phyloP scores from a whole-genome alignment of 2,113 vertebrate genomes.

The Lates calcarifer region DNA sequence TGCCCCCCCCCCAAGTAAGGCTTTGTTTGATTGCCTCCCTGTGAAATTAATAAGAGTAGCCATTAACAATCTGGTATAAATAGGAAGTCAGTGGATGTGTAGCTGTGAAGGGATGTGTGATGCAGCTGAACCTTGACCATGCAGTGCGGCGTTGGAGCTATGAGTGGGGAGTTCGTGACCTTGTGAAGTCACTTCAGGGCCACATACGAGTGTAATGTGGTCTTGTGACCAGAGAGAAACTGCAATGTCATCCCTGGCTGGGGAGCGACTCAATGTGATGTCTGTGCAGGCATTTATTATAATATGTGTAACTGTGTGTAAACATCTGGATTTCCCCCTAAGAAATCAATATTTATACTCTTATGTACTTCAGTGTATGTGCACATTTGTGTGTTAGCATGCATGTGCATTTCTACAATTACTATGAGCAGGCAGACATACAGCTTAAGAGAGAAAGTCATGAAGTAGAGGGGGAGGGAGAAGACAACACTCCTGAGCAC shows the following conservation, averaged over 20 bases:
- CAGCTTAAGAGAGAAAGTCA: slow-evolving; percentile 48
- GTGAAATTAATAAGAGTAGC: slow-evolving; percentile 72
- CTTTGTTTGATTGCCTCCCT: slow-evolving; percentile 71
- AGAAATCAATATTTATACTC: slow-evolving; percentile 24
- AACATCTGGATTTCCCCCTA: slow-evolving; percentile 3
- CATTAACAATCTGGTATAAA: slow-evolving; percentile 69
- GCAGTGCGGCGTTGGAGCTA: slow-evolving; percentile 25
- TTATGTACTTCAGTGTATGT: slow-evolving; percentile 7
- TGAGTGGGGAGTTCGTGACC: slow-evolving; percentile 47
- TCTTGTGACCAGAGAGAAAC: slow-evolving; percentile 52
- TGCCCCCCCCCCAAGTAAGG: slow-evolving; percentile 41
- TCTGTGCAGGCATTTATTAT: neutral
- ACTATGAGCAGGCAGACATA: slow-evolving; percentile 43
- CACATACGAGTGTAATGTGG: slow-evolving; percentile 32
- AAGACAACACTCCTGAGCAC: slow-evolving; percentile 71
- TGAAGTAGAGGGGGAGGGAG: slow-evolving; percentile 13
- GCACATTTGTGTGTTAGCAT: slow-evolving; percentile 10
- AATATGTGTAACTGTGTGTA: slow-evolving; percentile 17
- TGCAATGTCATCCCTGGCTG: slow-evolving; percentile 56
- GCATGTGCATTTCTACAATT: slow-evolving; percentile 5
- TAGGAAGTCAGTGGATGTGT: slow-evolving; percentile 36
- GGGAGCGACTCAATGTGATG: neutral
- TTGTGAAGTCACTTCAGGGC: slow-evolving; percentile 51
- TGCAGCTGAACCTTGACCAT: slow-evolving; percentile 46
- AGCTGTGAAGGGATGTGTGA: slow-evolving; percentile 39